Base-by-base conservation (phyloP, 2,113 vertebrate genomes). In the Centropus unirufus region DNA sequence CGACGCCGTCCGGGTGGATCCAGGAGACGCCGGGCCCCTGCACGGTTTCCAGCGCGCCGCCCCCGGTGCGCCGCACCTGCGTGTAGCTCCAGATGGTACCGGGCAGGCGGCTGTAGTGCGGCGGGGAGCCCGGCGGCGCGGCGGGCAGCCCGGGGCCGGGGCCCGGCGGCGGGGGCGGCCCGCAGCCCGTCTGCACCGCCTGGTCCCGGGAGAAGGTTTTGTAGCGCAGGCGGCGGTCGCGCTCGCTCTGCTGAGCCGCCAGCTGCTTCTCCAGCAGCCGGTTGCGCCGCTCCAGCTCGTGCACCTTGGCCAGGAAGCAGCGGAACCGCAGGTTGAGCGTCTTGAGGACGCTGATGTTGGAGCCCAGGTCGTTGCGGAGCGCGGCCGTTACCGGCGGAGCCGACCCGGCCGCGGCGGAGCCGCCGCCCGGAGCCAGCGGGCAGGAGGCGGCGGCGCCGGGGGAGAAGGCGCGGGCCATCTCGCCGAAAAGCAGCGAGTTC, bases 321-420 rank as follows among this genome's bases (percentile, higher is more conserved):
- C 99, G 98, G 97, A 99, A 99, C 10, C 99, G 98, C 89, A 99
- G 97, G 87, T 99, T 99, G 80, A 99, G 98, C 26, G 99, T 99
- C 96, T 99, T 99, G 39, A 99, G 98, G 89, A 99, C 98, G 69
- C 98, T 99, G 97, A 99, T 99, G 98, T 99, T 99, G 96, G 99
- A 99, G 63, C 99, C 99, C 96, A 99, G 96, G 98, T 99, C 99
- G 96, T 99, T 99, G 54, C 99, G 98, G 51, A 99, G 98, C 16
- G 99, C 99, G 98, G 99, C 98, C 93, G 99, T 98, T 51, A 98
- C 99, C 21, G 99, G 98, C 2, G 98, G 98, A 86, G 75, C 95
- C 3, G 87, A 91, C 4, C 93, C 95, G 51, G 74, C 92, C 47
- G 87, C 93, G 40, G 72, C 94, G 27, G 94, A 87, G 42, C 95